Base-by-base conservation (phyloP, 1,140 invertebrate genomes). In the Caenorhabditis remanei region DNA sequence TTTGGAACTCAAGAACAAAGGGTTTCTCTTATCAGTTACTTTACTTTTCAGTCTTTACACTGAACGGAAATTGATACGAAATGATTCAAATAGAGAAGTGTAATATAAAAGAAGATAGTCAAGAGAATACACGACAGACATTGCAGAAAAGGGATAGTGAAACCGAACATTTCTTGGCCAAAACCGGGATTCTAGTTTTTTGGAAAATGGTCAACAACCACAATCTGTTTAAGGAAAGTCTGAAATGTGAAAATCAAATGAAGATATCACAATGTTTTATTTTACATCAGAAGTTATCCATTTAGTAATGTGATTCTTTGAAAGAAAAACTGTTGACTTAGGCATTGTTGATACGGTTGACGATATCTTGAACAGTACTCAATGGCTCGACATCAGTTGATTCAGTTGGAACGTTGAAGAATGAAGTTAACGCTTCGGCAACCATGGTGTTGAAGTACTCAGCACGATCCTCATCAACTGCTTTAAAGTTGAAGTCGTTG, bases 361-460 rank as follows among this genome's bases (percentile, higher is more conserved):
- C n/a, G 9, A 79, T 24, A n/a, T 79, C 71, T 50, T 79, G 71
- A 53, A 79, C 71, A 16, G 71, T 79, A n/a, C n/a, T 79, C 71
- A 79, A 50, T 13, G 46, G 46, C 40, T 79, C 71, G 9, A 79
- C 41, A 79, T 79, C 71, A 13, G 43, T 8, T 13, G 19, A 9
- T 6, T 79, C 71, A 7, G 71, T 19, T 24, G 71, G 71, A 6
- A 79, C 71, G 19, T 79, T 50, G 71, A 79, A 79, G 16, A 46
- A 13, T 21, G 19, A 13, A 24, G 46, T 79, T 6, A 79, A 32
- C 4, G 71, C 71, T n/a, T 79, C 71, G 0, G 71, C 71, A 32
- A 79, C 24, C 46, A 79, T 50, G 2, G 71, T 79, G 11, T 79
- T 50, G 46, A 79, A 50, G n/a, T 79, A 79, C 16, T 50, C 71